Base-by-base conservation (phyloP, 2,888 invertebrate species). In the Listrodromus nycthemerus region DNA sequence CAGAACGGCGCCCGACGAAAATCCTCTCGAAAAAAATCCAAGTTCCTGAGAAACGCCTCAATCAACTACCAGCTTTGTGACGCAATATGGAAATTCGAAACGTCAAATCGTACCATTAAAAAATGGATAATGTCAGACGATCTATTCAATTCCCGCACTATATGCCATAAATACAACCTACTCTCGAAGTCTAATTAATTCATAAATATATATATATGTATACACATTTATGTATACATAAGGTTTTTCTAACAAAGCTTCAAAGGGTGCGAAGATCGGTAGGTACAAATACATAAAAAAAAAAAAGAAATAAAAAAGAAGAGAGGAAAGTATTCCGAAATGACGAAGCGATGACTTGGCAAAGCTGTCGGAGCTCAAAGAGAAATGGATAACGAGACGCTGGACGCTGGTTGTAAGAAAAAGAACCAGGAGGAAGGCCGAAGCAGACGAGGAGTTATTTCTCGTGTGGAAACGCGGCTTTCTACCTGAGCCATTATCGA, bases 331-430 rank as follows among this genome's bases (percentile, higher is more conserved):
- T 82, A 86, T 84, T 87, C 87, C 90, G 87, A 90, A 91, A 92
- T 91, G 91, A 90, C 89, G 89, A 86, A 82, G 86, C 88, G 88
- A 91, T 92, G 92, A 92, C 91, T 90, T 77, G 88, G 92, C 91
- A 87, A 52, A 85, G 84, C 84, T 88, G 89, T 87, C 85, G 89
- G 83, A 83, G 85, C 78, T 87, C 73, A 82, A 87, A 87, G 88
- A 86, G 84, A 90, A 89, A 89, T 89, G 89, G 90, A 87, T 89
- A 89, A 90, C 89, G 88, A 87, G 21, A 55, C 66, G 76, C 74
- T 69, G 63, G 69, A 55, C 45, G 69, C 65, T 48, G 21, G 7
- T 27, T 24, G 58, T 45, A 37, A 50, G 50, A 74, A 41, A 48
- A 27, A 80, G 61, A 50, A 21, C 71, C 58, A 73, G 67, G 48